Percentiles rank a stretch among this genome's conserved stretches.
Conservation (phyloP, 2,888 invertebrate species). For the Drosophila paramelanica region DNA sequence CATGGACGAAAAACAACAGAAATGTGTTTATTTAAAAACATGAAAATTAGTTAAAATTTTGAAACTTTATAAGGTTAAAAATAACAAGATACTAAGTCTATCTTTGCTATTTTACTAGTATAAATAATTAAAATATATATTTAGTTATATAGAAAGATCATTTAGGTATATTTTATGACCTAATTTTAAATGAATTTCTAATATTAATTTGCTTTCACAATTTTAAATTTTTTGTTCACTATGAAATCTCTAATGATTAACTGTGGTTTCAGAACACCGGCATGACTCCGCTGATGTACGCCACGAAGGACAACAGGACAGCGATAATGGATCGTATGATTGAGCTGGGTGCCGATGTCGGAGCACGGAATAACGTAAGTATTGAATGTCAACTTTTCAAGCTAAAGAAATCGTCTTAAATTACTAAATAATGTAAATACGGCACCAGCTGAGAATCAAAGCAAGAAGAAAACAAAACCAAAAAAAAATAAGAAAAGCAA, state of each 20-base stretch:
- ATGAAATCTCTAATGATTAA: not conserved
- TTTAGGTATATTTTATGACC: not conserved
- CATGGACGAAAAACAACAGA: conserved; percentile 2
- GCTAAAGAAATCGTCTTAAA: conserved; percentile 40
- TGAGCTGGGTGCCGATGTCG: conserved; percentile 96
- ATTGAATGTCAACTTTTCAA: conserved; percentile 20
- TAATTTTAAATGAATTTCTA: not conserved
- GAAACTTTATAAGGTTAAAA: too few species aligned
- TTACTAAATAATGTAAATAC: conserved; percentile 27
- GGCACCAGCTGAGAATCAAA: conserved; percentile 30
- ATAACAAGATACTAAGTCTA: too few species aligned
- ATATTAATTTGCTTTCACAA: not conserved
- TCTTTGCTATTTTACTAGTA: too few species aligned
- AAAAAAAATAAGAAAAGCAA: conserved; percentile 41
- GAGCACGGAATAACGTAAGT: conserved; percentile 96
- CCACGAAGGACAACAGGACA: conserved; percentile 97
- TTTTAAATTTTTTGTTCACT: not conserved
- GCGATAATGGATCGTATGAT: conserved; percentile 95
- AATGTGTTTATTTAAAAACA: too few species aligned
- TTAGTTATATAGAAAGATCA: not conserved
- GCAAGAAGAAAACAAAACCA: conserved; percentile 27
- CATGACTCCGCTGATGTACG: conserved; percentile 98
- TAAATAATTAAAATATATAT: too few species aligned
- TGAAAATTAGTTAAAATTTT: too few species aligned
- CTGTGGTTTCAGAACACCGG: conserved; percentile 90